These are phyloP conservation scores for Actias luna DNA, from an alignment of 2,888 invertebrate genomes.

Conservation along the genomic window DNA sequence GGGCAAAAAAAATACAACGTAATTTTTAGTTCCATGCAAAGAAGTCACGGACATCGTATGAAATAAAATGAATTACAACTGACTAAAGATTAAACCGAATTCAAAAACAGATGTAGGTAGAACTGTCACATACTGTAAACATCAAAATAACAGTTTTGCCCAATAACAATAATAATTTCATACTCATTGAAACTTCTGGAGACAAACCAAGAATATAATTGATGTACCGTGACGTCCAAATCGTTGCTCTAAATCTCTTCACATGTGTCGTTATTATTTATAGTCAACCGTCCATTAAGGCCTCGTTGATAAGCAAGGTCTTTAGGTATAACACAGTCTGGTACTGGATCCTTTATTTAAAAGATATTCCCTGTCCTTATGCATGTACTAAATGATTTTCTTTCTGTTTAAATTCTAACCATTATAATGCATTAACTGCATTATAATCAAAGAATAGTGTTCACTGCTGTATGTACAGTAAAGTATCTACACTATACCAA, in stretches of 20 bases:
- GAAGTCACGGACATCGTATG: neutral
- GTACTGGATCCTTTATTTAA: too few species aligned
- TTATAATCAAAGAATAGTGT: too few species aligned
- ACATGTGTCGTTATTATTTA: constrained; percentile 17
- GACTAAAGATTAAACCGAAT: neutral
- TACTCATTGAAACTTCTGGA: constrained; percentile 20
- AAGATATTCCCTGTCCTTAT: too few species aligned
- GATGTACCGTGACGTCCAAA: constrained; percentile 18
- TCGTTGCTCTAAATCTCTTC: constrained; percentile 6
- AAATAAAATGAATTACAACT: neutral
- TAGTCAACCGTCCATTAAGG: constrained; percentile 15
- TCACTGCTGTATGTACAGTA: too few species aligned
- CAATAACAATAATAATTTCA: constrained; percentile 17
- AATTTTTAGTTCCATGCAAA: too few species aligned
- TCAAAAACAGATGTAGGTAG: constrained; percentile 3
- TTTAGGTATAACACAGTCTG: neutral
- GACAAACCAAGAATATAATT: constrained; percentile 21
- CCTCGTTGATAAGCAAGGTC: constrained; percentile 10
- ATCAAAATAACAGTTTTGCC: constrained; percentile 9
- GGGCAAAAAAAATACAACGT: too few species aligned
- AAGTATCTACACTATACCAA: too few species aligned
- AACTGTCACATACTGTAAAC: neutral
- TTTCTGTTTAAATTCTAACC: too few species aligned
- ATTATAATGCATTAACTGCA: too few species aligned
- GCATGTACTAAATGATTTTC: too few species aligned